Base-by-base conservation (phyloP, 2,888 invertebrate genomes). In the Allophyes oxyacanthae region DNA sequence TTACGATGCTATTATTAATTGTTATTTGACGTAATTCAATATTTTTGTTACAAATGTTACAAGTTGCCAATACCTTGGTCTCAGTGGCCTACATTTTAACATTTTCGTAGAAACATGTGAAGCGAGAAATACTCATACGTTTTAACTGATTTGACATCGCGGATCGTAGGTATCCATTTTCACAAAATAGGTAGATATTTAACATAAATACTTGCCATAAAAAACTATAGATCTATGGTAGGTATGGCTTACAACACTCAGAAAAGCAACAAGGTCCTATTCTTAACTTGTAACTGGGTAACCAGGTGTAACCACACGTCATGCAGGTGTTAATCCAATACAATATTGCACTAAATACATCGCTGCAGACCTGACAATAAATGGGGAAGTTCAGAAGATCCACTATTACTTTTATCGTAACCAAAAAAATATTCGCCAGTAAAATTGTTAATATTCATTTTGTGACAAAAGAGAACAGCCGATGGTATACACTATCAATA, bases 301-400 rank as follows among this genome's bases (percentile, higher is more conserved):
- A 41, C n/a, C n/a, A n/a, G n/a, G n/a, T n/a, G n/a, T n/a, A n/a
- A n/a, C n/a, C n/a, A n/a, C 38, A 34, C 41, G 50, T 34, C 65
- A 30, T 30, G 41, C 51, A 65, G 72, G 66, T 66, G n/a, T 42
- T 52, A 64, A 52, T 52, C 20, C 44, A 51, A 63, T 57, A 64
- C 58, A 49, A 66, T 57, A 66, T 57, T 52, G 65, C 10, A 51
- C 33, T 65, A 37, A 63, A 69, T 49, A 20, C 70, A 63, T 53
- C 37, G 42, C 33, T 45, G 37, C 52, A 45, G 11, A n/a, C n/a
- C 4, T 9, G 11, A 6, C 4, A 7, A 6, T 2, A 11, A 30
- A 20, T 20, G 20, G 4, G 13, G 4, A 9, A 8, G n/a, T 3
- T 11, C 32, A 50, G 41, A 26, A 50, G 14, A 13, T 8, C 7